These are phyloP conservation scores for Cochlearius cochlearius DNA, from an alignment of 2,113 vertebrate genomes.

Conservation along the genomic window DNA sequence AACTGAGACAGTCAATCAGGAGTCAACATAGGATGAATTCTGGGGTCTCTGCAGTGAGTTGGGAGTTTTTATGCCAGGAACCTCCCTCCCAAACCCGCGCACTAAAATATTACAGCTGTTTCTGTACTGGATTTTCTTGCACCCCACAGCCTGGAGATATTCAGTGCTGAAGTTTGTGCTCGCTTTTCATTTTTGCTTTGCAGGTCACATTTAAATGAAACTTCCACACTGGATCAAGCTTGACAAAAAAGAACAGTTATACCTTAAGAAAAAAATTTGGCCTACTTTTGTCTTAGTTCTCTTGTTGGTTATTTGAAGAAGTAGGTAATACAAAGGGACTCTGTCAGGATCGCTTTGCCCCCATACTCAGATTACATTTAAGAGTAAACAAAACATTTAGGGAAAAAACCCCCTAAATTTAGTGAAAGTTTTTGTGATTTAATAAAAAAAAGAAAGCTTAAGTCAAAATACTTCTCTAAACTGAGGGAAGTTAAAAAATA, in stretches of 20 bases:
- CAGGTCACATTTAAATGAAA: slow-evolving; percentile 21
- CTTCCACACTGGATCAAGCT: background rate
- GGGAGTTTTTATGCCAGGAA: background rate
- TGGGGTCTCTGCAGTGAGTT: background rate
- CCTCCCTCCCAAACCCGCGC: fast-evolving
- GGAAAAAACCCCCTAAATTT: background rate
- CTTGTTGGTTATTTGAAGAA: background rate
- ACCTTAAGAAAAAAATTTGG: background rate
- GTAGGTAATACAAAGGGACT: background rate
- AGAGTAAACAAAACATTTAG: background rate
- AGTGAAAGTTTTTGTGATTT: background rate
- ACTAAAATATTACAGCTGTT: background rate
- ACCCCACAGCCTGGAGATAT: background rate
- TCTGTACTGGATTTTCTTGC: background rate
- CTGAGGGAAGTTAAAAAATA: background rate
- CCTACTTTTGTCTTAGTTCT: slow-evolving; percentile 6
- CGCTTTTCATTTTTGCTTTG: background rate
- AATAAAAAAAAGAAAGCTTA: background rate
- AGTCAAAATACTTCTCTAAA: background rate
- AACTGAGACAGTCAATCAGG: background rate
- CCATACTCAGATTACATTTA: background rate
- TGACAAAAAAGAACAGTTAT: background rate
- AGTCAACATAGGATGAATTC: background rate
- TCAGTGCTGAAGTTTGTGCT: background rate
- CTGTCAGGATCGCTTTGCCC: background rate